Evolutionary conservation across 37 sponge, comb jelly and placozoan species (phyloP).

Genomic region (Oscarella lobularis): DNA sequence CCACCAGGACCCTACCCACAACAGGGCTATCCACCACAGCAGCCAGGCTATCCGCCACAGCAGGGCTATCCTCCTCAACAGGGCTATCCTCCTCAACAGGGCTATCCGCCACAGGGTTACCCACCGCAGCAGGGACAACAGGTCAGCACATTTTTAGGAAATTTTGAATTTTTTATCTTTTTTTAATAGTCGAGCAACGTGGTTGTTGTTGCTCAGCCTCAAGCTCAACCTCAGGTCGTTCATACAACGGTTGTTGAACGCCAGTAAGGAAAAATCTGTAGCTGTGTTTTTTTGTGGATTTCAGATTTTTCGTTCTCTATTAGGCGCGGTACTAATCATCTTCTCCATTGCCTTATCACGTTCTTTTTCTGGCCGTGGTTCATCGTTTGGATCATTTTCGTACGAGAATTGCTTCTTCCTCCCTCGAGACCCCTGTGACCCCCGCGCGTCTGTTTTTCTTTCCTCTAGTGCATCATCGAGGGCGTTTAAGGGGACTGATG

Average conservation of each 20-base stretch:
- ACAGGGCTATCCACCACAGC: too few relatives aligned
- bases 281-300: too few relatives aligned
- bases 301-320: neutral
- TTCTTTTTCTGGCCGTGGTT: neutral
- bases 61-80: conserved; percentile 1
- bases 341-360: neutral
- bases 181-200: too few relatives aligned
- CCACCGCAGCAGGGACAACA: too few relatives aligned
- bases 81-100: neutral
- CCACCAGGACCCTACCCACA: too few relatives aligned
- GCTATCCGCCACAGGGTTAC: conserved; percentile 3
- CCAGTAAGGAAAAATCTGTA: too few relatives aligned
- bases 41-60: neutral
- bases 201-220: too few relatives aligned
- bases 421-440: too few relatives aligned
- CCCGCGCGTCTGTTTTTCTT: neutral
- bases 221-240: too few relatives aligned
- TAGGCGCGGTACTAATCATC: neutral
- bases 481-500: neutral
- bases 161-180: too few relatives aligned
- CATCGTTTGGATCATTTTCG: conserved; percentile 1
- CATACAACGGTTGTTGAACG: too few relatives aligned
- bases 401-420: neutral
- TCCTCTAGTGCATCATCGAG: neutral
- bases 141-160: too few relatives aligned